Percentiles rank a stretch among this genome's conserved stretches.
phyloP scores from a whole-genome alignment of 1,140 invertebrate genomes.

The Drosophila pallidifrons region DNA sequence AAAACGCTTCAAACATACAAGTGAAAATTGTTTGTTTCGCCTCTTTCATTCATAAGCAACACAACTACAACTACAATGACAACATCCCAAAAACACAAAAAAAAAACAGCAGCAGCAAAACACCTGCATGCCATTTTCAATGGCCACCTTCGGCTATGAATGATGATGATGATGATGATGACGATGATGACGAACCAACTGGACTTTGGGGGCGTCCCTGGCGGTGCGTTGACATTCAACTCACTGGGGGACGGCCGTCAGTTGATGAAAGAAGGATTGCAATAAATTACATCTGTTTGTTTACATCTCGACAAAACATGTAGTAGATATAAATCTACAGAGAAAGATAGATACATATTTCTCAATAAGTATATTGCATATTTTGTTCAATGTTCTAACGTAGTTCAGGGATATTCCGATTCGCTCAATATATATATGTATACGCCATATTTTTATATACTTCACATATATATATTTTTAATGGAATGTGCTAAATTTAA shows the following conservation, averaged over 20 bases:
- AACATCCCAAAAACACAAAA: conserved; percentile 5
- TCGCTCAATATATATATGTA: conserved; percentile 5
- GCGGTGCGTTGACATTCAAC: conserved; percentile 64
- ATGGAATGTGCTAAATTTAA: conserved; percentile 42
- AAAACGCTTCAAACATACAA: conserved; percentile 16
- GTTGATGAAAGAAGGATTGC: conserved; percentile 62
- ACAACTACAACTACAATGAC: conserved; percentile 28
- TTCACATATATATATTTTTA: not conserved
- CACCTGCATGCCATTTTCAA: conserved; percentile 76
- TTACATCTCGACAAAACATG: conserved; percentile 18
- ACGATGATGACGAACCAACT: conserved; percentile 12
- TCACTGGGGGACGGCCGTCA: conserved; percentile 48
- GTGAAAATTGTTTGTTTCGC: conserved; percentile 55
- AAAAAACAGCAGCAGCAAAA: conserved; percentile 21
- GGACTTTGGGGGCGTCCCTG: conserved; percentile 47
- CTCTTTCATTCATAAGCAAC: conserved; percentile 65
- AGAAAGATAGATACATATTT: not conserved
- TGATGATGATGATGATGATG: conserved; percentile 23
- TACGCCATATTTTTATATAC: not conserved
- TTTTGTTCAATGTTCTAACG: conserved; percentile 17
- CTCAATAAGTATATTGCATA: not conserved
- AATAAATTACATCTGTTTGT: conserved; percentile 70
- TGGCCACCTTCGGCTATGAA: conserved; percentile 50
- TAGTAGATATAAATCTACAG: not conserved
- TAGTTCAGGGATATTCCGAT: conserved; percentile 73